Percentiles rank a stretch among this genome's conserved stretches.
phyloP scores from a whole-genome alignment of 2,888 invertebrate species.

The Caenorhabditis panamensis region DNA sequence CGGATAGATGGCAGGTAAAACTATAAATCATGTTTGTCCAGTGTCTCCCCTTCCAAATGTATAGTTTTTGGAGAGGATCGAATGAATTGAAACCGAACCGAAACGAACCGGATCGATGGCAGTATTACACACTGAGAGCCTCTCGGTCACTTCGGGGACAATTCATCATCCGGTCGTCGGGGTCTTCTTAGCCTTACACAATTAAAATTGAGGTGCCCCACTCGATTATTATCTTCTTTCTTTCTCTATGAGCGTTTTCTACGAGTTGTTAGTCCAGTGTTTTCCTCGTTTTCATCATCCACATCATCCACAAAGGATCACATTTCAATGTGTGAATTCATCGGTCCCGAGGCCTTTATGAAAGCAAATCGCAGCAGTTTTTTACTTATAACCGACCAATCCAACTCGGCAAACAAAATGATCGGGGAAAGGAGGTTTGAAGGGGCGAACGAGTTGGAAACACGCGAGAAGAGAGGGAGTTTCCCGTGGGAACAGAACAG shows the following conservation, averaged over 20 bases:
- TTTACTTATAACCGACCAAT: too few species aligned
- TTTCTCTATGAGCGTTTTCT: background rate
- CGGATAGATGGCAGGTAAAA: slow-evolving; percentile 14
- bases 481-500: slow-evolving; percentile 42
- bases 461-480: background rate
- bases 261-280: background rate
- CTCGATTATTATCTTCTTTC: background rate
- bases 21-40: slow-evolving; percentile 50
- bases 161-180: slow-evolving; percentile 29
- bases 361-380: background rate
- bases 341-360: background rate
- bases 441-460: slow-evolving; percentile 7
- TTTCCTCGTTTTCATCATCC: background rate
- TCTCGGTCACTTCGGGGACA: background rate
- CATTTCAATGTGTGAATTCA: slow-evolving; percentile 29
- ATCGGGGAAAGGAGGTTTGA: background rate
- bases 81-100: background rate
- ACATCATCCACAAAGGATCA: background rate
- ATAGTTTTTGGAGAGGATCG: background rate
- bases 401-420: slow-evolving; percentile 8
- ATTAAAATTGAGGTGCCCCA: slow-evolving; percentile 9
- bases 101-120: background rate
- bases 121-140: slow-evolving; percentile 12
- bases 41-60: slow-evolving; percentile 11
- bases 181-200: slow-evolving; percentile 30